Conservation (phyloP, 2,797 vertebrate genomes). For the Zenarchopterus dispar region DNA sequence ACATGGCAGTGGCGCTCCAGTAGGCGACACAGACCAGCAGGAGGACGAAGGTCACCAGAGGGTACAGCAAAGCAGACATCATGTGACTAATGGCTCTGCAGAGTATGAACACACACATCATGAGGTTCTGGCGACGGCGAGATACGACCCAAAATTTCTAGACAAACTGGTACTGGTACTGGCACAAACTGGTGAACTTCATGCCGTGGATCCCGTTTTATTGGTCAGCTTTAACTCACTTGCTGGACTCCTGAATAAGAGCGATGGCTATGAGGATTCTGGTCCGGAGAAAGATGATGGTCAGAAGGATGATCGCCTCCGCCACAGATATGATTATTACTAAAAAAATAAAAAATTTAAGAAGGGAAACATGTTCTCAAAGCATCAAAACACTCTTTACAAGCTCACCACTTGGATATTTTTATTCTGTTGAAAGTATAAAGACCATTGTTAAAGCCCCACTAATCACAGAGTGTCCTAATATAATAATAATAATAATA, state of each 20-base stretch:
- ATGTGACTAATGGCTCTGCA: slow-evolving; percentile 88
- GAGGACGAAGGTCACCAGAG: slow-evolving; percentile 89
- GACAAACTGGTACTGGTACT: not conserved
- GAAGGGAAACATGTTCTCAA: too few relatives aligned
- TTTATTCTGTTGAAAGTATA: too few relatives aligned
- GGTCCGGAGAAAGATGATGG: slow-evolving; percentile 87
- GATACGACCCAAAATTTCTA: not conserved
- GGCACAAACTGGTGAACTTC: not conserved
- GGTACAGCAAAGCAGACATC: slow-evolving; percentile 88
- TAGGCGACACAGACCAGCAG: slow-evolving; percentile 88
- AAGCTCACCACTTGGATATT: too few relatives aligned
- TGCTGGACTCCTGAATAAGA: slow-evolving; percentile 91
- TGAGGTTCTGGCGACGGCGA: not conserved
- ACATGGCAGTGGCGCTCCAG: slow-evolving; percentile 89
- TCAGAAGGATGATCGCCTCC: slow-evolving; percentile 84
- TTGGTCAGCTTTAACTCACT: slow-evolving; percentile 64
- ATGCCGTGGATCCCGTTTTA: not conserved
- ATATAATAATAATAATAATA: too few relatives aligned
- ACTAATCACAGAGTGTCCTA: too few relatives aligned
- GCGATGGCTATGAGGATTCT: slow-evolving; percentile 89
- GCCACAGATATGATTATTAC: slow-evolving; percentile 86
- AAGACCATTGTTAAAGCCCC: too few relatives aligned
- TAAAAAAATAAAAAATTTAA: slow-evolving; percentile 44
- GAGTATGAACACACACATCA: slow-evolving; percentile 25
- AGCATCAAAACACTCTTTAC: not conserved